Conservation (phyloP, 2,797 vertebrate genomes). For the Acrocephalus scirpaceus region DNA sequence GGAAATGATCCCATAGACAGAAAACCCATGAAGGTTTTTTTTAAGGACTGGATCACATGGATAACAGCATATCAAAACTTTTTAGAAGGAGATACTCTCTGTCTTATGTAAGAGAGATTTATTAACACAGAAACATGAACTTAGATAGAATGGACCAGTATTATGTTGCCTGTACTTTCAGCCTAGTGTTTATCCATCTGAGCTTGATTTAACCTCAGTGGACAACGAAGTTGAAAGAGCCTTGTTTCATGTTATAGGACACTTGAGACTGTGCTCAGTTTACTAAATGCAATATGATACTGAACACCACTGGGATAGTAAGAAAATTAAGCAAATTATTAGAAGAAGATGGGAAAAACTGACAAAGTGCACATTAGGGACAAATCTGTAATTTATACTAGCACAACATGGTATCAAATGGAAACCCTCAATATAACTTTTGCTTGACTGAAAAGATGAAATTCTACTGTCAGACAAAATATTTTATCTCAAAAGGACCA, state of each 20-base stretch:
- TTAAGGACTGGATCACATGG: not conserved
- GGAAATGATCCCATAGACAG: not conserved
- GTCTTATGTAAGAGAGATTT: not conserved
- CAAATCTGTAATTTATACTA: not conserved
- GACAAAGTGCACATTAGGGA: not conserved
- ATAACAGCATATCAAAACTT: not conserved
- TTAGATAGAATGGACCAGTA: not conserved
- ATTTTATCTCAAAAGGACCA: constrained; percentile 66
- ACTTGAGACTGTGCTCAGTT: not conserved
- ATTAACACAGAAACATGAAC: not conserved
- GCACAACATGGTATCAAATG: not conserved
- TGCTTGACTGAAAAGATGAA: constrained; percentile 12
- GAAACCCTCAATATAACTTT: not conserved
- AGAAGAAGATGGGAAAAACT: not conserved
- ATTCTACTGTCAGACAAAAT: constrained; percentile 22
- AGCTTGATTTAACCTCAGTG: not conserved
- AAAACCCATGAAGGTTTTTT: not conserved
- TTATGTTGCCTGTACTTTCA: not conserved
- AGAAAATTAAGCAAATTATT: constrained; percentile 33
- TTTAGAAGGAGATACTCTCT: not conserved
- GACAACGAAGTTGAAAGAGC: not conserved
- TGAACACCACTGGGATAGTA: not conserved
- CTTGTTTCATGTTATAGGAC: not conserved
- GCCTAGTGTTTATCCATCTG: not conserved
- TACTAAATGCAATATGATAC: not conserved